Conservation (phyloP, 2,888 invertebrate species). For the Argynnis bischoffii region DNA sequence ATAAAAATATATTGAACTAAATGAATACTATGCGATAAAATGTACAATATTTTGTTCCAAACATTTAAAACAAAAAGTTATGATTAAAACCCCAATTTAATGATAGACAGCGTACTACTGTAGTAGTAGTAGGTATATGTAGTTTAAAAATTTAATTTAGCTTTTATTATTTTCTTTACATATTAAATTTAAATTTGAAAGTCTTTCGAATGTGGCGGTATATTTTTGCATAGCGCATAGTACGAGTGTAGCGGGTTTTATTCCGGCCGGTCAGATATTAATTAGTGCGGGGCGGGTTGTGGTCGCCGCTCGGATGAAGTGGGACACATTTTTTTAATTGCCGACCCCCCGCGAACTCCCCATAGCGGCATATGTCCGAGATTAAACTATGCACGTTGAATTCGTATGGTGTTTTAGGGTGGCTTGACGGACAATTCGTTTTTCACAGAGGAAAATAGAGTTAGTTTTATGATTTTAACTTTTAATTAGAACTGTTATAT, state of each 20-base stretch:
- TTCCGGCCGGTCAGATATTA: conserved; percentile 53
- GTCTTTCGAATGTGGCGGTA: neutral
- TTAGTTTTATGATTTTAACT: too few species aligned
- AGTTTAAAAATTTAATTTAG: too few species aligned
- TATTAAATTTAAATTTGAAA: too few species aligned
- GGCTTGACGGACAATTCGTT: conserved; percentile 14
- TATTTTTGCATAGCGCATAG: conserved; percentile 7
- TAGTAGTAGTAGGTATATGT: too few species aligned
- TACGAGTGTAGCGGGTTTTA: conserved; percentile 19
- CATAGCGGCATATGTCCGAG: conserved; percentile 70
- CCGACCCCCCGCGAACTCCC: conserved; percentile 46
- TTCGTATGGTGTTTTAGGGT: conserved; percentile 40
- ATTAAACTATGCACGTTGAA: conserved; percentile 74
- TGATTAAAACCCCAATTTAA: too few species aligned
- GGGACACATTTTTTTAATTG: conserved; percentile 81
- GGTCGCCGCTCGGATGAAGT: conserved; percentile 70
- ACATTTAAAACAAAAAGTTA: too few species aligned
- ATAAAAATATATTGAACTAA: too few species aligned
- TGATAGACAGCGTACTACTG: too few species aligned
- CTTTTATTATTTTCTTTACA: too few species aligned
- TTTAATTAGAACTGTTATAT: too few species aligned
- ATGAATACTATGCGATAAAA: too few species aligned
- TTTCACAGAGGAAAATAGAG: neutral
- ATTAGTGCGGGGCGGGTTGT: conserved; percentile 60
- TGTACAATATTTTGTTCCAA: too few species aligned